Percentiles rank a stretch among this genome's conserved stretches.
phyloP scores from a whole-genome alignment of 1,140 invertebrate species.

The Diachasma alloeum region DNA sequence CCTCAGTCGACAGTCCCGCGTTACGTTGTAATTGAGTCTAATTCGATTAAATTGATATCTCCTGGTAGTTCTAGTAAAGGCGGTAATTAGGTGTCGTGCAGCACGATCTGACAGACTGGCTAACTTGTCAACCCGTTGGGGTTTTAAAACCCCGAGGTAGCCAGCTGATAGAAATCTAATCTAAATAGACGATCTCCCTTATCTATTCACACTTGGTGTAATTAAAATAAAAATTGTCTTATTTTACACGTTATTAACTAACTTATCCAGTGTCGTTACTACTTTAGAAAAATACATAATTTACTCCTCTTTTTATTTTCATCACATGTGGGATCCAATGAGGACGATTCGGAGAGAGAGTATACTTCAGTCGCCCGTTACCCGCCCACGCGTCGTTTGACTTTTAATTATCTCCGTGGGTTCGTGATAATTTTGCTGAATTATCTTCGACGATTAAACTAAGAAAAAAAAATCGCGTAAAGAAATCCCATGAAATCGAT shows the following conservation, averaged over 20 bases:
- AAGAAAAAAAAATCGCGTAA: not conserved
- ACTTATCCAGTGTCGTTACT: not conserved
- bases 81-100: conserved; percentile 42
- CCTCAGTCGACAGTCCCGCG: conserved; percentile 17
- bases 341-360: not conserved
- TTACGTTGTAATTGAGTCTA: conserved; percentile 54
- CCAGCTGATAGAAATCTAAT: not conserved
- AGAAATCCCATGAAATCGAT: not conserved
- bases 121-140: not conserved
- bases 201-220: not conserved
- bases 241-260: not conserved
- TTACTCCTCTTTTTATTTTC: not conserved
- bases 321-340: not conserved
- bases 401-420: conserved; percentile 23
- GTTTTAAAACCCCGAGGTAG: not conserved
- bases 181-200: not conserved
- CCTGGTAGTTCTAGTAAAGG: conserved; percentile 15
- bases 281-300: not conserved
- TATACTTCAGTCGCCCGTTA: conserved; percentile 12
- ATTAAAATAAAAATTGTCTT: not conserved
- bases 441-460: not conserved
- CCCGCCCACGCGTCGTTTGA: conserved; percentile 21
- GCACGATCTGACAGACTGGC: conserved; percentile 3
- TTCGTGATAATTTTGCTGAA: conserved; percentile 16
- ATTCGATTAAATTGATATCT: conserved; percentile 56